phyloP scores from a whole-genome alignment of 1,140 invertebrate species.

The Bombus pascuorum region DNA sequence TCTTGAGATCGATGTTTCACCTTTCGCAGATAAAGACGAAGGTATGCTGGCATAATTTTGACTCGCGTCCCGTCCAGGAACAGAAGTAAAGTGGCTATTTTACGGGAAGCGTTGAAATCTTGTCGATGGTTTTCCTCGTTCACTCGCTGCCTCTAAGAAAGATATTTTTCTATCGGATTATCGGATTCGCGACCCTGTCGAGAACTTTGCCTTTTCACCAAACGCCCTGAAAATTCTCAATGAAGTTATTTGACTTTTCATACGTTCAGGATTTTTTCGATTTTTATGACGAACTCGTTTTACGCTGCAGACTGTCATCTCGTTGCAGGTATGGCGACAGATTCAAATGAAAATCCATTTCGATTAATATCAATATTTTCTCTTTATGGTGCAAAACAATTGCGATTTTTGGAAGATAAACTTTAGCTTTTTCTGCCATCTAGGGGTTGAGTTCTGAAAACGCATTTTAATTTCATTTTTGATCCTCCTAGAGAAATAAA shows the following conservation, averaged over 20 bases:
- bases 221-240: not conserved
- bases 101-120: not conserved
- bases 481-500: too few species aligned
- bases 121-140: not conserved
- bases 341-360: not conserved
- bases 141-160: not conserved
- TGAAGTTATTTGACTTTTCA: not conserved
- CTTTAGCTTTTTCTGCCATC: not conserved
- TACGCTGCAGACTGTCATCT: not conserved
- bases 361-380: not conserved
- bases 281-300: not conserved
- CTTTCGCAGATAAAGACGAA: not conserved
- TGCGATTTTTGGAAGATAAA: too few species aligned
- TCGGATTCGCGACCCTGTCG: not conserved
- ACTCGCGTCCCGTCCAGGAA: not conserved
- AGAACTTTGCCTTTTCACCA: slow-evolving; percentile 1
- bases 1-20: not conserved
- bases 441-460: not conserved
- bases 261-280: not conserved
- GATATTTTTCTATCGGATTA: slow-evolving; percentile 32
- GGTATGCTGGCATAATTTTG: slow-evolving; percentile 19
- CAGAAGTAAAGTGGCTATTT: slow-evolving; percentile 19
- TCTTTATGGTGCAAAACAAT: too few species aligned
- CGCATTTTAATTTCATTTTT: too few species aligned
- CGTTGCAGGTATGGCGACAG: not conserved